Base-by-base conservation (phyloP, 2,113 vertebrate species). In the Megaceryle torquata region DNA sequence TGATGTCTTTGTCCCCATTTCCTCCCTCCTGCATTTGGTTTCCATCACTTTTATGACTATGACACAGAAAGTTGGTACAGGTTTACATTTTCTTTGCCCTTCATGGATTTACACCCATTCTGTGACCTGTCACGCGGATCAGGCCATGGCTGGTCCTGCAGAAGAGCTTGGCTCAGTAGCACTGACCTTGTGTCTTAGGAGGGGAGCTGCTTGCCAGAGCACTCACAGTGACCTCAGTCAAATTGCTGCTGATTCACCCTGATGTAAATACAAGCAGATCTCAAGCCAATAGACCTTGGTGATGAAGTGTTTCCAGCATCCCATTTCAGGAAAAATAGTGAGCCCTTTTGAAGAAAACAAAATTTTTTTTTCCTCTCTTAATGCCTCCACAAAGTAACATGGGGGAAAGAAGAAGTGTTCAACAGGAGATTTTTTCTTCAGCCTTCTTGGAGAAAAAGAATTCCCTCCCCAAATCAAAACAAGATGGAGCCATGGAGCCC, bases 401-500 rank as follows among this genome's bases (percentile, higher is more conserved):
- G 57, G 28, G 53, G n/a, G 82, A 22, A 31, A 83, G 25, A 41
- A 77, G 29, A 89, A 57, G 48, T 76, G 35, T 37, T 68, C 39
- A 65, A 16, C 44, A 64, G 43, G 70, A 71, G 43, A 15, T 43
- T 61, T 68, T 60, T 84, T 74, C 44, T 80, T 77, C 19, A 19
- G 6, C 39, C n/a, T 93, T 89, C 39, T 61, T 57, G 7, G 11
- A 88, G 67, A 53, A 84, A 76, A 86, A 70, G 68, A 65, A 14
- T 13, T 53, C 10, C 53, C 29, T 28, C 13, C 4, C 53, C 48
- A 89, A 84, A 92, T 93, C 44, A 69, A 86, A 94, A 64, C 48
- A 93, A 91, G 80, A 93, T 92, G 91, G 90, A 96, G 71, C 71
- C 78, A n/a, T 84, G 77, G 81, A 97, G 95, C 93, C 86, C 95